Evolutionary conservation across 2,113 vertebrate species (phyloP), one percentile per base, ranked within the genome.

Genomic region (Pseudolaguvia tuberculata): DNA sequence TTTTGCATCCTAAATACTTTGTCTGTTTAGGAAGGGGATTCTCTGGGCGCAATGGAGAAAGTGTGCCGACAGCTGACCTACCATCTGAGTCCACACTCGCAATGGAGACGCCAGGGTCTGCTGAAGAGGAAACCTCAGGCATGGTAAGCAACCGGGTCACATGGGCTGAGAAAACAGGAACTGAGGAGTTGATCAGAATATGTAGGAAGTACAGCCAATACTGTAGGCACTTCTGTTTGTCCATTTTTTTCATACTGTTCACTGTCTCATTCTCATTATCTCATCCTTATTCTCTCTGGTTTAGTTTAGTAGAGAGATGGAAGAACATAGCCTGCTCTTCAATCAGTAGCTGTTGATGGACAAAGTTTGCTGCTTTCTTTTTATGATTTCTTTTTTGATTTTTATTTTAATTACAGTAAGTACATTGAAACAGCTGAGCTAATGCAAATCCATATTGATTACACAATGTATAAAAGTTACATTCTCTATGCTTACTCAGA

Each of bases 1-100:
- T 76, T 72, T 70, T 51, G 55, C 58, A 27, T 72, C 5, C 81
- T 27, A 72, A 9, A 67, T 23, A 51, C 27, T 69, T 39, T 65
- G 39, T 18, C 25, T 58, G 39, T 8, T 57, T 83, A 99, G 97
- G 97, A 98, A 55, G 94, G 93, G 0, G 96, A 98, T 35, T 91
- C 94, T 0, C 85, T 98, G 0, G 94, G 94, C 1, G 88, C 94
- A 48, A 95, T 97, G 94, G 97, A 99, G 89, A 99, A 98, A 88
- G 93, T 99, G 9, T 98, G 97, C 87, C 88, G 96, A 66, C 97
- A 99, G 91, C 92, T 99, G 88, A 97, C 94, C 21, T 98, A 99
- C 84, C 97, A 98, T 86, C 96, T 98, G 77, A 99, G 97, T 87
- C 97, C 97, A 0, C 97, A 98, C 83, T 96, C 96, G 0, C 95